Evolutionary conservation across 2,797 vertebrate genomes (phyloP).

Genomic region (Schizothorax lantsangensis): DNA sequence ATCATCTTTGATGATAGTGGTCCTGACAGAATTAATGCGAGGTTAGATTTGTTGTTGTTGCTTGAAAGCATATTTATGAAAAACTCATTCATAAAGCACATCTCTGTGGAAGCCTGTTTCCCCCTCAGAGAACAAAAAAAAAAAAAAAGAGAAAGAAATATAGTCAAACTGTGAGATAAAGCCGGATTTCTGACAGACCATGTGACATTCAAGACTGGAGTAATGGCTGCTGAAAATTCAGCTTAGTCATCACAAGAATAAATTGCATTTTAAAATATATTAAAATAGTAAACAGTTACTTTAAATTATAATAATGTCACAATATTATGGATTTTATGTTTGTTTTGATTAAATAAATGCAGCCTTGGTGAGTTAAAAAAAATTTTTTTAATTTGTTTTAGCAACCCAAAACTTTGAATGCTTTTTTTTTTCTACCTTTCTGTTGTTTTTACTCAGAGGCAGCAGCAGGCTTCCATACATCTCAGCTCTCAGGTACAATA

Average conservation of each 20-base stretch:
- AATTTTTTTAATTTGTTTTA: neutral
- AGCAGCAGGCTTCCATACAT: neutral
- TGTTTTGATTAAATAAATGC: neutral
- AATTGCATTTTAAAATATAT: neutral
- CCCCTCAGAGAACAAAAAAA: neutral
- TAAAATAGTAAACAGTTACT: neutral
- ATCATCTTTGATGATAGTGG: no score
- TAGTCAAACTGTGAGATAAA: neutral
- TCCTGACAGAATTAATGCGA: neutral
- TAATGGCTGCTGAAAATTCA: neutral
- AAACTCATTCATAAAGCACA: neutral
- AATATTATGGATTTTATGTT: neutral
- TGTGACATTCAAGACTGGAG: neutral
- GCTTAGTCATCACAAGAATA: neutral
- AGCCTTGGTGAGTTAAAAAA: neutral
- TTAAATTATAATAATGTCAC: neutral
- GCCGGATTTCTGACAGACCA: neutral
- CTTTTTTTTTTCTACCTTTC: neutral
- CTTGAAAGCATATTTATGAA: neutral
- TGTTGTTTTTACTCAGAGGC: neutral
- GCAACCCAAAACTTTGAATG: neutral
- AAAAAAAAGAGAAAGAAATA: neutral
- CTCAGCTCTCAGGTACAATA: neutral
- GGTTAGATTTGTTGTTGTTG: neutral
- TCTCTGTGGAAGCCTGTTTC: neutral